A percentile compares a stretch with the other conserved stretches of the same genome.
Conservation (phyloP, 2,797 vertebrate species). For the Tympanoctomys barrerae region DNA sequence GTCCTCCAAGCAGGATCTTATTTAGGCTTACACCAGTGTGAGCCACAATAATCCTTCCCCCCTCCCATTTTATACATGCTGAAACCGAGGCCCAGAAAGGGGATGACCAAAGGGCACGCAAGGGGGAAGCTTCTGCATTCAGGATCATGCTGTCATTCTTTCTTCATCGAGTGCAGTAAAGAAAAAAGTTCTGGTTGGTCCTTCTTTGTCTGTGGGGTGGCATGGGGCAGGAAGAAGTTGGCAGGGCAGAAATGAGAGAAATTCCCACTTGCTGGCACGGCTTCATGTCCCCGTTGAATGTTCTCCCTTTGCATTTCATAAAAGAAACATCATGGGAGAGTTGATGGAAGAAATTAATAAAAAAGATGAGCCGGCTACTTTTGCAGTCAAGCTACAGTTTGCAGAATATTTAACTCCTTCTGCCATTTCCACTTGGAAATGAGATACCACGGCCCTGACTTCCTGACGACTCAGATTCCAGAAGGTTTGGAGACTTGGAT, state of each 20-base stretch:
- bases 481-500: background rate
- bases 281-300: background rate
- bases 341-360: background rate
- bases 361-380: rapidly evolving
- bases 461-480: background rate
- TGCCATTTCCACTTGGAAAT: background rate
- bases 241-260: background rate
- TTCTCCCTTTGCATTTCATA: background rate
- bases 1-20: background rate
- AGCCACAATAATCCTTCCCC: background rate
- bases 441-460: rapidly evolving
- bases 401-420: background rate
- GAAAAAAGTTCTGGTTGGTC: background rate
- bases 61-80: background rate
- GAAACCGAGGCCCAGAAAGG: background rate
- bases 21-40: background rate
- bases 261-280: background rate
- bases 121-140: background rate
- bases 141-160: background rate
- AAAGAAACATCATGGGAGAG: background rate
- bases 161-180: background rate
- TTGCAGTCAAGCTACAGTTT: background rate
- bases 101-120: background rate
- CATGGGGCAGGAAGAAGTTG: background rate
- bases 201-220: background rate